Evolutionary conservation across 2,113 vertebrate species (phyloP).

Genomic region (Cinclus mexicanus): DNA sequence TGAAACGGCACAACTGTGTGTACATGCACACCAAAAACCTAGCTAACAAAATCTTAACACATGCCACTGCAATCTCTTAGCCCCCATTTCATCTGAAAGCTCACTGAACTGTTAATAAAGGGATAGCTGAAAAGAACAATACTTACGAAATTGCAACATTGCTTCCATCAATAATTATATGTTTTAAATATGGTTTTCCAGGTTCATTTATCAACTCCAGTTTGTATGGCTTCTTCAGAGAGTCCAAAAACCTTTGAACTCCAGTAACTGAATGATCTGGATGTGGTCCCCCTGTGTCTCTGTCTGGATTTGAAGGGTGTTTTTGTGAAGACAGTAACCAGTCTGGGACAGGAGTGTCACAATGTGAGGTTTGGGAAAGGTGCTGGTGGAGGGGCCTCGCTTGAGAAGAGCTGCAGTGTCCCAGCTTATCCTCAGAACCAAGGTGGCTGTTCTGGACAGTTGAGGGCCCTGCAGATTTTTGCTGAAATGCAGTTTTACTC

Average conservation of each 20-base stretch:
- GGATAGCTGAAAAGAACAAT: not conserved
- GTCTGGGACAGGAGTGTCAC: not conserved
- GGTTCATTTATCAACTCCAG: constrained; percentile 90
- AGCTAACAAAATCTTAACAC: not conserved
- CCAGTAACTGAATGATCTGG: constrained; percentile 83
- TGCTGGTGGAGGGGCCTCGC: constrained; percentile 4
- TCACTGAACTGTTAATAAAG: not conserved
- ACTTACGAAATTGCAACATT: constrained; percentile 98
- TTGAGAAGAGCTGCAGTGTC: constrained; percentile 54
- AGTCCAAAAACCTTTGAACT: constrained; percentile 88
- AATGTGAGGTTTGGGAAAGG: not conserved
- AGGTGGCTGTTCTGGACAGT: not conserved
- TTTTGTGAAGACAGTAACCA: not conserved
- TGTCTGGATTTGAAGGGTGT: not conserved
- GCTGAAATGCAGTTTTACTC: constrained; percentile 77
- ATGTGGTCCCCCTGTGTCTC: constrained; percentile 7
- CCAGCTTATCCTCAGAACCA: constrained; percentile 41
- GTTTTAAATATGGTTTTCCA: constrained; percentile 81
- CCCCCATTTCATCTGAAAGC: not conserved
- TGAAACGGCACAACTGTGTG: not conserved
- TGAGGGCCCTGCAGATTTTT: constrained; percentile 70
- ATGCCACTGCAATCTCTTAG: not conserved
- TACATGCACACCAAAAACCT: not conserved
- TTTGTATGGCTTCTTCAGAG: constrained; percentile 85
- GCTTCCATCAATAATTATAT: constrained; percentile 95